Evolutionary conservation across 2,113 vertebrate species (phyloP).

Genomic region (Zosterops japonicus): DNA sequence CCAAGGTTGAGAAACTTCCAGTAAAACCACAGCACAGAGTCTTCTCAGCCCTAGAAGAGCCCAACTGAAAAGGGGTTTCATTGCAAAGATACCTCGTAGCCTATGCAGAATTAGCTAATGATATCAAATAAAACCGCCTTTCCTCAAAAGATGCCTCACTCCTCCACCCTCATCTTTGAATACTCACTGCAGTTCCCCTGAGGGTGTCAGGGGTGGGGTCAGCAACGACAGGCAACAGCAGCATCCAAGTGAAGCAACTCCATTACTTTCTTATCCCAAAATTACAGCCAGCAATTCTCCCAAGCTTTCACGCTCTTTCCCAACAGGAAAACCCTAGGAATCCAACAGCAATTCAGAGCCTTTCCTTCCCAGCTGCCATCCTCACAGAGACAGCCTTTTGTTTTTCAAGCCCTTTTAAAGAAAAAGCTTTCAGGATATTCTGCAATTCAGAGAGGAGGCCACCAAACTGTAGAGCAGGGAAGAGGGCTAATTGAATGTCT

Average conservation of each 20-base stretch:
- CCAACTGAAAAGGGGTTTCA: neutral
- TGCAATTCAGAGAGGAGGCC: neutral
- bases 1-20: neutral
- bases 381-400: neutral
- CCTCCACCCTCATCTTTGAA: neutral
- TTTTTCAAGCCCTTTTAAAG: neutral
- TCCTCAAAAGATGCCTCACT: neutral
- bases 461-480: neutral
- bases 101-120: neutral
- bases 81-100: fast-evolving
- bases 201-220: neutral
- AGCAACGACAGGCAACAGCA: neutral
- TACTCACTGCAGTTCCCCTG: neutral
- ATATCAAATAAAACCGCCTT: neutral
- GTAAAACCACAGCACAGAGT: neutral
- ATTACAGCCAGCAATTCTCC: neutral
- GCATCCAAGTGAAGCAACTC: neutral
- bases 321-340: neutral
- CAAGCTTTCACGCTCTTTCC: neutral
- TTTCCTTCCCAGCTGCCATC: neutral
- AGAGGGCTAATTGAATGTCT: fast-evolving
- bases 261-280: neutral
- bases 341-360: neutral
- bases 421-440: neutral
- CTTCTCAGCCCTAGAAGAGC: no score